Conservation (phyloP, 1,140 invertebrate genomes). For the Cydia amplana region DNA sequence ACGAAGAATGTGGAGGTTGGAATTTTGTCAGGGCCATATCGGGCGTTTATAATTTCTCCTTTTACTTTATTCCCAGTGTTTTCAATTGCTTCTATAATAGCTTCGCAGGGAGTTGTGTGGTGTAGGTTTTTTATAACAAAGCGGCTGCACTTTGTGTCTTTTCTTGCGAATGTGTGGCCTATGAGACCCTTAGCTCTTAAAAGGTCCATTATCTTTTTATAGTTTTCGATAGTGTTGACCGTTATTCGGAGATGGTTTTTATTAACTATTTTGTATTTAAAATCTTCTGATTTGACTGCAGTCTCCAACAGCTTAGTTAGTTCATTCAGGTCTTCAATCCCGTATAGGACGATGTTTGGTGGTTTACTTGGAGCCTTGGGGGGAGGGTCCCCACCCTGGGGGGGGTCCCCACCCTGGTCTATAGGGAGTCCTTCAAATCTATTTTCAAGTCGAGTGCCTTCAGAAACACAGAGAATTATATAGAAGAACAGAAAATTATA, state of each 20-base stretch:
- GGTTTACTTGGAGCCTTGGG: neutral
- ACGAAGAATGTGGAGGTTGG: conserved; percentile 40
- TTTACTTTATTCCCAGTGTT: neutral
- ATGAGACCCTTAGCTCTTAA: conserved; percentile 20
- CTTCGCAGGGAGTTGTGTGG: conserved; percentile 13
- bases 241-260: conserved; percentile 3
- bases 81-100: conserved; percentile 10
- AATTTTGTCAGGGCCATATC: conserved; percentile 24
- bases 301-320: conserved; percentile 7
- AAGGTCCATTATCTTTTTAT: neutral
- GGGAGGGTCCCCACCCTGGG: no score
- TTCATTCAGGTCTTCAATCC: conserved; percentile 31
- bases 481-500: no score
- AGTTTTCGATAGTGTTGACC: neutral
- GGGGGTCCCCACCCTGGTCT: neutral
- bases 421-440: neutral
- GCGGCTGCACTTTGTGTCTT: neutral
- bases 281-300: neutral
- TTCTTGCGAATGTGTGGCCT: conserved; percentile 18
- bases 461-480: no score
- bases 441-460: neutral
- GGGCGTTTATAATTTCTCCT: conserved; percentile 25
- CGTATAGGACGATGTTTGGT: conserved; percentile 21
- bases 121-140: conserved; percentile 31
- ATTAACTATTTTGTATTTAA: conserved; percentile 9